Evolutionary conservation across 2,113 vertebrate genomes (phyloP), one percentile per base, ranked within the genome.

Genomic region (Istiophorus platypterus): DNA sequence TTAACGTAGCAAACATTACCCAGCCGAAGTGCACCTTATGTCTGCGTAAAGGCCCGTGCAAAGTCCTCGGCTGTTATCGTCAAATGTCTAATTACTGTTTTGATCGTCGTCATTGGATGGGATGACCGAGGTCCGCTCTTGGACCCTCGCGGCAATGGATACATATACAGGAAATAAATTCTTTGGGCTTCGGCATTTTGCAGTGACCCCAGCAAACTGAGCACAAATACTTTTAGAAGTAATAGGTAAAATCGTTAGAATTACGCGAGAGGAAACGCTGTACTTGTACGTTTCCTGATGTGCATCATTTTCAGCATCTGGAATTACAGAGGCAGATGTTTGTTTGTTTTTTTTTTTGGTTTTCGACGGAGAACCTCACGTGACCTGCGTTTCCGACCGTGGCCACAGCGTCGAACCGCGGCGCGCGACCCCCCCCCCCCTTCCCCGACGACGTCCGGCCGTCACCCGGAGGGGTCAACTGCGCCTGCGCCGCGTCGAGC

Each of bases 401-500:
- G 12, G 14, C 66, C 73, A 5, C 54, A 42, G 11, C 12, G 41
- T 0, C 18, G 31, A 27, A 29, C 31, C 62, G 2, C 2, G 15
- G 61, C 31, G 26, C 45, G 45, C 15, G 26, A 29, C 5, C 37
- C 7, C n/a, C n/a, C n/a, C n/a, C n/a, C n/a, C n/a, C n/a, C n/a
- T n/a, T n/a, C n/a, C n/a, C 18, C 5, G 15, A 39, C 7, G 10
- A 39, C 37, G 5, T 39, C 5, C 37, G 15, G 37, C 20, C 13
- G 31, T 15, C 12, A 17, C 20, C 26, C 0, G 0, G 10, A 12
- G 14, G 45, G 14, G 11, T 54, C 5, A 5, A 56, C 3, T 49
- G 78, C 92, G 92, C 92, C 88, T 84, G 92, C 86, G 81, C 67
- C 0, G 0, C 49, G 7, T 29, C n/a, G 2, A 20, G 41, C 39